Base-by-base conservation (phyloP, 2,888 invertebrate genomes). In the Alsophila aescularia region DNA sequence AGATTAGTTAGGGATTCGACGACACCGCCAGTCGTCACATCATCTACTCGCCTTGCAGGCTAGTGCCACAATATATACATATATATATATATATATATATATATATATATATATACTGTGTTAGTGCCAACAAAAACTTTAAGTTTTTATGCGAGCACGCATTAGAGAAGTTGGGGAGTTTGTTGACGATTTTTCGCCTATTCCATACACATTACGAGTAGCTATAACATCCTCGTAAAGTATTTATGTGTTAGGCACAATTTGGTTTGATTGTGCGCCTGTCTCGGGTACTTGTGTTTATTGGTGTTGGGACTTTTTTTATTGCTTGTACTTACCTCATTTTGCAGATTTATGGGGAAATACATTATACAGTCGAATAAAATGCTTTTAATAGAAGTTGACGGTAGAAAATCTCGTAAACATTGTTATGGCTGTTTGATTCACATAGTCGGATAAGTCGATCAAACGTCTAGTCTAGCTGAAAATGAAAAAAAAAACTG, bases 231-330 rank as follows among this genome's bases (percentile, higher is more conserved):
- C 48, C n/a, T 65, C 73, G 67, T 75, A 75, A 75, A 75, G 69
- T 73, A 72, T 75, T 76, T 73, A 76, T 65, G 71, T 62, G 64
- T 69, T 69, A 45, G 60, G 62, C 70, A 69, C 68, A 67, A 73
- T 75, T 73, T 72, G 63, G 56, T 62, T 71, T 69, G 66, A 70
- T 67, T 67, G 63, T 61, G 31, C 18, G 15, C 29, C 40, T 49
- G 45, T 45, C 45, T 41, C 39, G 54, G 15, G 36, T 49, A 52
- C 60, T 59, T 51, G 55, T 61, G 64, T 64, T 64, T 62, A 64
- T 57, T 51, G 64, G 35, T 62, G 60, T 62, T 60, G 29, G 34
- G 44, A 52, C 40, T 54, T 63, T 58, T 63, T 58, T 62, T 62
- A 64, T 58, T 47, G 44, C 44, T 29, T 24, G 50, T 50, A 56